Conservation (phyloP, 2,888 invertebrate genomes). For the Pomacea canaliculata region DNA sequence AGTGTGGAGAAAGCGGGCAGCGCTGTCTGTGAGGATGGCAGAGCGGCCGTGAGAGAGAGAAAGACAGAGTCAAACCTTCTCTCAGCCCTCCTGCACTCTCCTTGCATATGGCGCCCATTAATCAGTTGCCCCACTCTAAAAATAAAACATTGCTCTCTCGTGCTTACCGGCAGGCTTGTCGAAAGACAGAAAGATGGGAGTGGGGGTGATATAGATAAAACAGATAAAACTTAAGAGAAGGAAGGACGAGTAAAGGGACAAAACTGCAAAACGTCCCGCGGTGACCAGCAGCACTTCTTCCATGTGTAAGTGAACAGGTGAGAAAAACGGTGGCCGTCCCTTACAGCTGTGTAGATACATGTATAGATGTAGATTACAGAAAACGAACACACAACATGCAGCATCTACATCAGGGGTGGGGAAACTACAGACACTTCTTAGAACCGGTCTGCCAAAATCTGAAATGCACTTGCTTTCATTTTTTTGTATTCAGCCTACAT, state of each 20-base stretch:
- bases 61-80: background rate
- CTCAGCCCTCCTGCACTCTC: background rate
- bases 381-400: too few species aligned
- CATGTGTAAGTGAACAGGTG: too few species aligned
- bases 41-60: too few species aligned
- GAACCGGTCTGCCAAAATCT: too few species aligned
- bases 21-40: background rate
- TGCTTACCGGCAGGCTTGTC: background rate
- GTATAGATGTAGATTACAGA: too few species aligned
- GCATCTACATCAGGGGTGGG: too few species aligned
- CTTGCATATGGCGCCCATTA: slow-evolving; percentile 13
- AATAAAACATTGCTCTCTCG: slow-evolving; percentile 3
- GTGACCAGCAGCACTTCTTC: too few species aligned
- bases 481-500: too few species aligned
- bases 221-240: background rate
- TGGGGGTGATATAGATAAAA: background rate
- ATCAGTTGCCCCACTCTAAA: slow-evolving; percentile 6
- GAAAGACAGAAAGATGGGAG: background rate
- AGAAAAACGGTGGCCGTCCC: too few species aligned
- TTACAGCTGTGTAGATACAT: too few species aligned
- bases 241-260: background rate
- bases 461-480: too few species aligned
- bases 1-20: background rate
- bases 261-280: background rate
- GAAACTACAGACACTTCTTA: too few species aligned